Conservation (phyloP, 35 echinoderm and acorn worm genomes). For the Apostichopus californicus region DNA sequence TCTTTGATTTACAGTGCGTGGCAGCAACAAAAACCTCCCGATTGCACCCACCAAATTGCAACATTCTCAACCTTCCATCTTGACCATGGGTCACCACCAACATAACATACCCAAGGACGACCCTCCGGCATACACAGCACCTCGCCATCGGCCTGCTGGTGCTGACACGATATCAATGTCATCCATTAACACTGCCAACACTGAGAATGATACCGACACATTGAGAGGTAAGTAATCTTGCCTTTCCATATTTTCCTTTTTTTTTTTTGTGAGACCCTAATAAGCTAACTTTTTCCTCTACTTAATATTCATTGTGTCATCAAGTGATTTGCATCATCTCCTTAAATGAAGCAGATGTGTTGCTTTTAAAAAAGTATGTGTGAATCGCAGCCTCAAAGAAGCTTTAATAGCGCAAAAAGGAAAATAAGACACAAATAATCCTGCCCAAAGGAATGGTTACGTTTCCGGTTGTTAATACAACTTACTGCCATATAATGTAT, state of each 20-base stretch:
- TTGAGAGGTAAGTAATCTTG: slow-evolving; percentile 67
- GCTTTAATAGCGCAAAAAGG: too few relatives aligned
- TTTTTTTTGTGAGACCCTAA: not conserved
- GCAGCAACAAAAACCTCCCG: slow-evolving; percentile 70
- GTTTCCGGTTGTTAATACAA: too few relatives aligned
- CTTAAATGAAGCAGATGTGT: too few relatives aligned
- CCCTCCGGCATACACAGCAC: slow-evolving; percentile 69
- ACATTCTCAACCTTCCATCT: slow-evolving; percentile 83
- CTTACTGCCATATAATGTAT: too few relatives aligned
- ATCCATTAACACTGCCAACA: slow-evolving; percentile 63
- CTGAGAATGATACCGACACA: slow-evolving; percentile 79
- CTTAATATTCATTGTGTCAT: too few relatives aligned
- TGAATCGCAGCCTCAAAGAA: too few relatives aligned
- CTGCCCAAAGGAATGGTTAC: too few relatives aligned
- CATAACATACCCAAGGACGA: slow-evolving; percentile 55
- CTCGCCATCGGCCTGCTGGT: slow-evolving; percentile 6
- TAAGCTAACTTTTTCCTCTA: not conserved
- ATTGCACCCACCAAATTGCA: slow-evolving; percentile 74
- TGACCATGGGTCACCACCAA: slow-evolving; percentile 56
- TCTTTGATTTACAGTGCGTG: slow-evolving; percentile 59
- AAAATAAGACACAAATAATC: too few relatives aligned
- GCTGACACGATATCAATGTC: slow-evolving; percentile 78
- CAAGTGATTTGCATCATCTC: too few relatives aligned
- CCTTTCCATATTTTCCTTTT: not conserved
- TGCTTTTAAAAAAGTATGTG: too few relatives aligned